phyloP scores from a whole-genome alignment of 2,888 invertebrate genomes.

The Tachystola acroxantha region DNA sequence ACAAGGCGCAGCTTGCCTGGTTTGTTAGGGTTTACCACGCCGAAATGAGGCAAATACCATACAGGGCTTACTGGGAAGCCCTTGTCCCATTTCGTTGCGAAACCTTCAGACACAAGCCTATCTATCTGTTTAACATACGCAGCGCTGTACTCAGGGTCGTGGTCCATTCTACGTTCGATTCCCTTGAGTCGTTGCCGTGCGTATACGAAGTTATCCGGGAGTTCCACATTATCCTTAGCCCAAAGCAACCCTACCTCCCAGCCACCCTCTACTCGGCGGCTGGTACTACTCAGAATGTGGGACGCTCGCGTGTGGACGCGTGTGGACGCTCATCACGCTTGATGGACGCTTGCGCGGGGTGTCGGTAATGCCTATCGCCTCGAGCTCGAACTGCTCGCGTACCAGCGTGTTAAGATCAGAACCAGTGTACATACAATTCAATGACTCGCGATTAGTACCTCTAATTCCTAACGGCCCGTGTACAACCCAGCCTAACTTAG shows the following conservation, averaged over 20 bases:
- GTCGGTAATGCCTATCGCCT: not conserved
- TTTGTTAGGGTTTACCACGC: slow-evolving; percentile 26
- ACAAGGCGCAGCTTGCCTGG: slow-evolving; percentile 24
- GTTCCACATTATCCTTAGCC: slow-evolving; percentile 22
- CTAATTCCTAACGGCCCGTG: not conserved
- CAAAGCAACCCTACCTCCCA: slow-evolving; percentile 3
- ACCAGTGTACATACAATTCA: not conserved
- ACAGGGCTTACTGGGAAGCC: not conserved
- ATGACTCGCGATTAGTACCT: no score
- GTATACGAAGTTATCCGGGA: not conserved
- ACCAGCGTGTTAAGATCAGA: not conserved
- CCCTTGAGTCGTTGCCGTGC: not conserved
- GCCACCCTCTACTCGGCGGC: not conserved
- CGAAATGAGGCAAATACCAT: slow-evolving; percentile 30
- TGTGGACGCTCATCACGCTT: no score
- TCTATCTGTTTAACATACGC: not conserved
- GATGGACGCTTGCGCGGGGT: not conserved
- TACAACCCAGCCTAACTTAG: slow-evolving; percentile 9
- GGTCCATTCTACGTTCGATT: slow-evolving; percentile 1
- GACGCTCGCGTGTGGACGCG: no score
- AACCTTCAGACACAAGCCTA: not conserved
- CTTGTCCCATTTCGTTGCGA: not conserved
- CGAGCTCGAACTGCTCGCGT: slow-evolving; percentile 1
- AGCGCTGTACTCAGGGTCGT: not conserved
- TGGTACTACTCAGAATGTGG: not conserved